phyloP scores from a whole-genome alignment of 2,113 vertebrate genomes.

The Bostrychus sinensis region DNA sequence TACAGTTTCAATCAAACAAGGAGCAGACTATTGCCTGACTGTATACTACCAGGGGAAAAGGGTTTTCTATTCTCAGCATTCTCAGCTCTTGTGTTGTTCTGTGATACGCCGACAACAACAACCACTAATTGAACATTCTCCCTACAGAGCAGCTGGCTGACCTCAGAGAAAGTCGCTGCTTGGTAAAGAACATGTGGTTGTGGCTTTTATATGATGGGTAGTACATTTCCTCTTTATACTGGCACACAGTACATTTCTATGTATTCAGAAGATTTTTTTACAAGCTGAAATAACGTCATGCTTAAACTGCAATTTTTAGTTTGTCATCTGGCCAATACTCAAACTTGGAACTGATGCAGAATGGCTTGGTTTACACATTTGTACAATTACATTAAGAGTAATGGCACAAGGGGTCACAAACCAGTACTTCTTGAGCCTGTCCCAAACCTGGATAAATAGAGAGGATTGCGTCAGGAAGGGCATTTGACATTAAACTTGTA shows the following conservation, averaged over 20 bases:
- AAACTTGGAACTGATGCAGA: not conserved
- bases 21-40: not conserved
- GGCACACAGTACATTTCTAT: constrained; percentile 8
- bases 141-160: constrained; percentile 45
- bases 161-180: constrained; percentile 34
- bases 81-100: constrained; percentile 19
- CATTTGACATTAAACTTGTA: too few species aligned
- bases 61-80: constrained; percentile 41
- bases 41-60: not conserved
- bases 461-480: too few species aligned
- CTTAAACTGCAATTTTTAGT: not conserved
- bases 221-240: constrained; percentile 41
- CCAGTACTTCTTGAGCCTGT: too few species aligned
- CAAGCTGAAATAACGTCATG: constrained; percentile 8
- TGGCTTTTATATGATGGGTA: constrained; percentile 39
- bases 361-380: not conserved
- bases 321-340: not conserved
- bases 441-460: too few species aligned
- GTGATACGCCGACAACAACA: constrained; percentile 38
- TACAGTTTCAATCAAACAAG: not conserved
- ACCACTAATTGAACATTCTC: constrained; percentile 45
- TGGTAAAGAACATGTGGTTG: constrained; percentile 53
- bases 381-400: not conserved
- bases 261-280: not conserved
- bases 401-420: too few species aligned